Conservation (phyloP, 2,113 vertebrate genomes). For the Orcinus orca region DNA sequence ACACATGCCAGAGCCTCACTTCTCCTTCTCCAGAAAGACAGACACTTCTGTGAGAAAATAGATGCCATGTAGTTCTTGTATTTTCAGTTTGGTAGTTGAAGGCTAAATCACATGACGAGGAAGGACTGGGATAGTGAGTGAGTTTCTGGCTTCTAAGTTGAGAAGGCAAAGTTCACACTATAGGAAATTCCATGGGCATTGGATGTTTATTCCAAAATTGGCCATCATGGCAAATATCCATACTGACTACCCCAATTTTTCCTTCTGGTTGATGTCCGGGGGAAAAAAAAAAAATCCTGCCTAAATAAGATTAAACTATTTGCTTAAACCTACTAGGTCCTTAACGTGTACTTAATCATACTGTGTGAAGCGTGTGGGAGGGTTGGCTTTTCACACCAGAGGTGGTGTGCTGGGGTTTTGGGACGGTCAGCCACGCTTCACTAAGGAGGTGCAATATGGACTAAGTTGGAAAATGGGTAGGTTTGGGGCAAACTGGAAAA, state of each 20-base stretch:
- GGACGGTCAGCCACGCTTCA: not conserved
- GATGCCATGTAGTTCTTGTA: not conserved
- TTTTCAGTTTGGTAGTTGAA: not conserved
- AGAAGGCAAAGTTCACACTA: not conserved
- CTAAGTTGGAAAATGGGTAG: not conserved
- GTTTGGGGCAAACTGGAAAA: not conserved
- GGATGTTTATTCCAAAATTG: not conserved
- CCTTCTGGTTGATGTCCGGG: not conserved
- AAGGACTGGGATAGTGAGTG: not conserved
- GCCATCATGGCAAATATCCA: not conserved
- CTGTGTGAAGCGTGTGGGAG: fast-evolving
- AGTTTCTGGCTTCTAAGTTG: not conserved
- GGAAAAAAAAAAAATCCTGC: not conserved
- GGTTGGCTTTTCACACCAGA: not conserved
- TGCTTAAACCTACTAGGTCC: not conserved
- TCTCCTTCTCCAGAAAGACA: not conserved
- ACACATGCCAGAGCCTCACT: not conserved
- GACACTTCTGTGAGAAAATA: not conserved
- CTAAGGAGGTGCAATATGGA: not conserved
- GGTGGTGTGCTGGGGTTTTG: not conserved
- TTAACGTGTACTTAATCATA: not conserved
- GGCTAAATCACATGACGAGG: not conserved
- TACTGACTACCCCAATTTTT: not conserved
- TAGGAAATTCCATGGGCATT: not conserved
- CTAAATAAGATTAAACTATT: not conserved